Percentiles rank a stretch among this genome's conserved stretches.
phyloP scores from a whole-genome alignment of 2,113 vertebrate species.

The Strigops habroptila region DNA sequence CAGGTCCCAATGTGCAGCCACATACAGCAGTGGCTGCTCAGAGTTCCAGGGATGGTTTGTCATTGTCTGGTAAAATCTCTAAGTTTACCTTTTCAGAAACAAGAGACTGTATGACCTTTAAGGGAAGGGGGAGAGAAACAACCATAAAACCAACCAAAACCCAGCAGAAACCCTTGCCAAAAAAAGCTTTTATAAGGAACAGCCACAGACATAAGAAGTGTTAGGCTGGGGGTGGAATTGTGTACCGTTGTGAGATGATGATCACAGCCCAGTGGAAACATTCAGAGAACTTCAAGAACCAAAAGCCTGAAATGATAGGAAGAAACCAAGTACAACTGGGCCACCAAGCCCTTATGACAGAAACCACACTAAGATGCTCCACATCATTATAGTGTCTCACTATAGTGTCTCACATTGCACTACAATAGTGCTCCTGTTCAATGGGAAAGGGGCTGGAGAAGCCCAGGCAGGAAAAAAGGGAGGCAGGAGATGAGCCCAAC shows the following conservation, averaged over 20 bases:
- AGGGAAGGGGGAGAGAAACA: not conserved
- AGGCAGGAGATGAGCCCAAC: not conserved
- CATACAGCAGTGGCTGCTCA: not conserved
- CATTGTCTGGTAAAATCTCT: not conserved
- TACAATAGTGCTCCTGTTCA: not conserved
- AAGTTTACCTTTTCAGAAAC: not conserved
- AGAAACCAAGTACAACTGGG: not conserved
- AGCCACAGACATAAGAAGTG: not conserved
- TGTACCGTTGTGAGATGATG: not conserved
- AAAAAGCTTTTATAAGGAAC: not conserved
- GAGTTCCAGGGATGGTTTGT: not conserved
- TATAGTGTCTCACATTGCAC: fast-evolving
- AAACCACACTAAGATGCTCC: not conserved
- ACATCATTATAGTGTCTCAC: not conserved
- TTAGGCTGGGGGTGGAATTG: not conserved
- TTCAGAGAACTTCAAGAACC: not conserved
- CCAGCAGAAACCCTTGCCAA: not conserved
- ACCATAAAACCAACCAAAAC: not conserved
- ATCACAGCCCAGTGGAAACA: not conserved
- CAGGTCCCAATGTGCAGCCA: not conserved
- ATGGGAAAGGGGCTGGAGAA: not conserved
- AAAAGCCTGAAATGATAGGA: not conserved
- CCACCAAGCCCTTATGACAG: not conserved
- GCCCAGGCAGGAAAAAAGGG: not conserved
- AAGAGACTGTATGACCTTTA: not conserved